phyloP scores from a whole-genome alignment of 2,888 invertebrate genomes.

The Hemistola chrysoprasaria region DNA sequence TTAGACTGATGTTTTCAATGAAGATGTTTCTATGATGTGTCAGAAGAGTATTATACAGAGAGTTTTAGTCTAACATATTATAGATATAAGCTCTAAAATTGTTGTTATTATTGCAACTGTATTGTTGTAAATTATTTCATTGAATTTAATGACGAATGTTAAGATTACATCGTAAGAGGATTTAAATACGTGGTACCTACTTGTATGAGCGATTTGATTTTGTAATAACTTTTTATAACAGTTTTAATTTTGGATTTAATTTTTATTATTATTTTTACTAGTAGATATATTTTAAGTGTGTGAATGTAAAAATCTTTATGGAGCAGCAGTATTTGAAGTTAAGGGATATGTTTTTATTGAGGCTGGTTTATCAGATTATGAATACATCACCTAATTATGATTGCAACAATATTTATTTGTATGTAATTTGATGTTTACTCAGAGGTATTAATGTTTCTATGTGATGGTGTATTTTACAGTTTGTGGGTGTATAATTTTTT shows the following conservation, averaged over 20 bases:
- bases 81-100: slow-evolving; percentile 61
- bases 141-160: slow-evolving; percentile 68
- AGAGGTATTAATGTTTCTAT: slow-evolving; percentile 31
- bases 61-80: slow-evolving; percentile 52
- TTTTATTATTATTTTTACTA: slow-evolving; percentile 39
- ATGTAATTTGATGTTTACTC: slow-evolving; percentile 26
- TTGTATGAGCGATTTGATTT: slow-evolving; percentile 66
- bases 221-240: slow-evolving; percentile 53
- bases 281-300: slow-evolving; percentile 46
- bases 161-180: slow-evolving; percentile 54
- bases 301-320: slow-evolving; percentile 43
- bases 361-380: slow-evolving; percentile 56
- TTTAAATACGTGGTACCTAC: slow-evolving; percentile 49
- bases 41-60: slow-evolving; percentile 63
- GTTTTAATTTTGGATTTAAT: slow-evolving; percentile 49
- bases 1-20: slow-evolving; percentile 77
- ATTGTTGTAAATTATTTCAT: slow-evolving; percentile 77
- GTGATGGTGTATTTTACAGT: slow-evolving; percentile 47
- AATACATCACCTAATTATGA: slow-evolving; percentile 37
- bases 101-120: slow-evolving; percentile 71
- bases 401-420: slow-evolving; percentile 23
- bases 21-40: slow-evolving; percentile 63
- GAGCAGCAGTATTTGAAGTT: slow-evolving; percentile 59
- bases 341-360: slow-evolving; percentile 68
- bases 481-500: slow-evolving; percentile 53